Evolutionary conservation across 2,888 invertebrate species (phyloP), one percentile per base, ranked within the genome.

Genomic region (Clunio marinus): DNA sequence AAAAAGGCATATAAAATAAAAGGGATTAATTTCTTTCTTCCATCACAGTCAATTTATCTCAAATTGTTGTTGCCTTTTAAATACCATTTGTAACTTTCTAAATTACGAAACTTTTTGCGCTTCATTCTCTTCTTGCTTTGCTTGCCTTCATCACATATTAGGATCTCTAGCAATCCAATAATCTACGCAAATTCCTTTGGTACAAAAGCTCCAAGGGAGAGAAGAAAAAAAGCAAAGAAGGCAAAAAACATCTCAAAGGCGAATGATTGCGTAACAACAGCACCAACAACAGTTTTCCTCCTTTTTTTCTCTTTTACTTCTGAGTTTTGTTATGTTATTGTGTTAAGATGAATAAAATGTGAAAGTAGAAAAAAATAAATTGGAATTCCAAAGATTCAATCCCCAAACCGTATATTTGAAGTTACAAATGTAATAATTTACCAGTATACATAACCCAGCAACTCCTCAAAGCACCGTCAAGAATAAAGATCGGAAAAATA

Each of bases 31-130:
- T 45, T 45, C 45, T 45, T 5, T 45, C n/a, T 45, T n/a, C n/a
- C 45, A 45, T 45, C 45, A 45, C 45, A 45, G 45, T 45, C 45
- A 45, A 45, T 45, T 45, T 45, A 45, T 45, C 45, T 45, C 45
- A 15, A 45, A 45, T 8, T 45, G 32, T 10, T 10, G 32, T 10
- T 32, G 7, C n/a, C 15, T 45, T 45, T 45, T 15, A 45, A 45
- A 45, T 45, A 15, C 15, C 4, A 45, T 45, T 45, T 45, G 13
- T 45, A n/a, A 45, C 45, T n/a, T 45, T 45, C 45, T n/a, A 3
- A 32, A 32, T 32, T 32, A 32, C 32, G 10, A 32, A 32, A 32
- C 45, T 45, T 45, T 45, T 45, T n/a, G n/a, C n/a, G n/a, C n/a
- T n/a, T n/a, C n/a, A n/a, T 45, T 45, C 15, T 45, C n/a, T n/a